Percentiles rank a stretch among this genome's conserved stretches.
phyloP scores from a whole-genome alignment of 2,113 vertebrate species.

The Nansenia antarctica region DNA sequence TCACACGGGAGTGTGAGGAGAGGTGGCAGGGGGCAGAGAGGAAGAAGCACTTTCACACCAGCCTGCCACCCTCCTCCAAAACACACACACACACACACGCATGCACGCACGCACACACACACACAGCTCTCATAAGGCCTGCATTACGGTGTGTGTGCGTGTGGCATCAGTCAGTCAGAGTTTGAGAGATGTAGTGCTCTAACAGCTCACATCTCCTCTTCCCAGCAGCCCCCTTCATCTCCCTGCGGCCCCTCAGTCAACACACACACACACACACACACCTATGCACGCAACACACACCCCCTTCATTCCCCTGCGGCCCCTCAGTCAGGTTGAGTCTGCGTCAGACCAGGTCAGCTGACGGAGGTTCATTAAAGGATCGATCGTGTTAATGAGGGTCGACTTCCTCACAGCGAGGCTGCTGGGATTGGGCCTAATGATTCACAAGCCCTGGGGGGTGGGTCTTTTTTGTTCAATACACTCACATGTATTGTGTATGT shows the following conservation, averaged over 20 bases:
- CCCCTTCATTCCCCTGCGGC: background rate
- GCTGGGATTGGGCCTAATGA: background rate
- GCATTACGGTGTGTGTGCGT: background rate
- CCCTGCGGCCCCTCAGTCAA: background rate
- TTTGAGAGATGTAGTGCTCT: too few species aligned
- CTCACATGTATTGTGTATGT: background rate
- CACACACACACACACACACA: background rate
- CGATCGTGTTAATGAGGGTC: slow-evolving; percentile 10
- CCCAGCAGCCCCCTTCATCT: background rate
- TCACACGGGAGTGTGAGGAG: slow-evolving; percentile 1
- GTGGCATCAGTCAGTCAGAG: background rate
- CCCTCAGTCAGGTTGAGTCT: background rate
- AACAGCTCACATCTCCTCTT: background rate
- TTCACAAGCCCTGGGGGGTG: background rate
- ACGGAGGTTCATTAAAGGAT: slow-evolving; percentile 9
- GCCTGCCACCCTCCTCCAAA: background rate
- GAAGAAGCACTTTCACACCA: background rate
- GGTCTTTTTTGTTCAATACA: background rate
- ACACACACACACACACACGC: slow-evolving; percentile 9
- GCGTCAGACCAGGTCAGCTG: background rate
- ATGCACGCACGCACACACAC: background rate
- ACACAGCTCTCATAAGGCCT: too few species aligned
- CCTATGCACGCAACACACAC: too few species aligned
- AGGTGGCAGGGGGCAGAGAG: background rate
- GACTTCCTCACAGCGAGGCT: background rate